Conservation (phyloP, 2,797 vertebrate species). For the Trichosurus vulpecula region DNA sequence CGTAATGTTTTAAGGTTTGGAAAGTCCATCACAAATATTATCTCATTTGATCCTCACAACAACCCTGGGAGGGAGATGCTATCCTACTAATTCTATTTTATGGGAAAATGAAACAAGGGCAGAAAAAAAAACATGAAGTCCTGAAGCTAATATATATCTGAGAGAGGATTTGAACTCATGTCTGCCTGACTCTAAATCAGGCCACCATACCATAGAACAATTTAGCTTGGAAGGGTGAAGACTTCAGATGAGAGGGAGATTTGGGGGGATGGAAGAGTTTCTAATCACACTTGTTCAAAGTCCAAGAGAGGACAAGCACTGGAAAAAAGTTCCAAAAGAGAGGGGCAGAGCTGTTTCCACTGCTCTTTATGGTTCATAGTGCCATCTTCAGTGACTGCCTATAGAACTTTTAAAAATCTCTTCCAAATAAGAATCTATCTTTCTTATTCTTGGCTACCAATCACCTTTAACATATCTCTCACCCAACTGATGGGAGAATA, state of each 20-base stretch:
- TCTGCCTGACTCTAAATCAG: too few species aligned
- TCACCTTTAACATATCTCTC: background rate
- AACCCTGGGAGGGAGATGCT: background rate
- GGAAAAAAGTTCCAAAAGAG: background rate
- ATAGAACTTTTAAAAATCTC: background rate
- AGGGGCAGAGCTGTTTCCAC: background rate
- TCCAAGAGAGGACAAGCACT: background rate
- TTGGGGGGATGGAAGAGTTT: background rate
- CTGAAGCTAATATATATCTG: too few species aligned
- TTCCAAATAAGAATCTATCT: background rate
- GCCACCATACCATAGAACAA: too few species aligned
- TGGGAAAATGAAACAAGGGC: background rate
- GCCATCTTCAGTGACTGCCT: background rate
- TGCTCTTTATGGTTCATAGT: background rate
- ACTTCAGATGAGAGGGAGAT: too few species aligned
- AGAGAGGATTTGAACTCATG: too few species aligned
- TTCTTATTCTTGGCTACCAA: background rate
- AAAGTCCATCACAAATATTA: background rate
- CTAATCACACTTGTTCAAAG: background rate
- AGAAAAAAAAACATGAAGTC: background rate
- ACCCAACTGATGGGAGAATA: background rate
- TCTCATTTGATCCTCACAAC: background rate
- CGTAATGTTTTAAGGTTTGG: background rate
- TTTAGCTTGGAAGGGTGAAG: too few species aligned
- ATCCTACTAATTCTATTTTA: background rate